A percentile compares a stretch with the other conserved stretches of the same genome.
phyloP scores from a whole-genome alignment of 2,888 invertebrate species.

The Rhodophaea formosa region DNA sequence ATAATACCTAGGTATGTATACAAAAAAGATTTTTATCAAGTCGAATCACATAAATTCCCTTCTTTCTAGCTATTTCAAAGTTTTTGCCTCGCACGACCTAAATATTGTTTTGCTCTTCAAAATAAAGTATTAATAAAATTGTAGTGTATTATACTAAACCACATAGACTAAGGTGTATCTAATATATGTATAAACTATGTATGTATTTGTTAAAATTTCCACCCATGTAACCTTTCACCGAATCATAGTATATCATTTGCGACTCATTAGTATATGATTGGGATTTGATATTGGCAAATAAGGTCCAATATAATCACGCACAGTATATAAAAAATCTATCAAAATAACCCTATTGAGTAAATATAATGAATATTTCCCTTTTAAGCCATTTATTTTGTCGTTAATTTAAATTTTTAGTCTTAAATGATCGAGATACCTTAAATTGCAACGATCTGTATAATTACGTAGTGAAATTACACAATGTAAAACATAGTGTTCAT shows the following conservation, averaged over 20 bases:
- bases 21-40: too few species aligned
- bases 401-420: background rate
- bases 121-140: background rate
- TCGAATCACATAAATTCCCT: background rate
- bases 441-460: constrained; percentile 1
- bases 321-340: constrained; percentile 29
- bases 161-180: constrained; percentile 15
- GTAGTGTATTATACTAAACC: constrained; percentile 1
- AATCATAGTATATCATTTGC: constrained; percentile 8
- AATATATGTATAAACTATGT: constrained; percentile 16
- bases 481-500: background rate
- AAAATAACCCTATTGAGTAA: background rate
- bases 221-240: background rate
- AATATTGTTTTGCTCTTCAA: background rate
- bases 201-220: constrained; percentile 6
- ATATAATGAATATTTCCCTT: too few species aligned
- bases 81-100: background rate
- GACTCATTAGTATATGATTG: background rate
- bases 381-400: background rate
- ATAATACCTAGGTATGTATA: too few species aligned
- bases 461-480: background rate
- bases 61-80: background rate
- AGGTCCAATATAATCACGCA: constrained; percentile 59
- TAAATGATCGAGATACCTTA: background rate
- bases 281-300: constrained; percentile 34